Percentiles rank a stretch among this genome's conserved stretches.
These are phyloP conservation scores for Colistium nudipinnis DNA, from an alignment of 2,113 vertebrate species.

Conservation along the genomic window DNA sequence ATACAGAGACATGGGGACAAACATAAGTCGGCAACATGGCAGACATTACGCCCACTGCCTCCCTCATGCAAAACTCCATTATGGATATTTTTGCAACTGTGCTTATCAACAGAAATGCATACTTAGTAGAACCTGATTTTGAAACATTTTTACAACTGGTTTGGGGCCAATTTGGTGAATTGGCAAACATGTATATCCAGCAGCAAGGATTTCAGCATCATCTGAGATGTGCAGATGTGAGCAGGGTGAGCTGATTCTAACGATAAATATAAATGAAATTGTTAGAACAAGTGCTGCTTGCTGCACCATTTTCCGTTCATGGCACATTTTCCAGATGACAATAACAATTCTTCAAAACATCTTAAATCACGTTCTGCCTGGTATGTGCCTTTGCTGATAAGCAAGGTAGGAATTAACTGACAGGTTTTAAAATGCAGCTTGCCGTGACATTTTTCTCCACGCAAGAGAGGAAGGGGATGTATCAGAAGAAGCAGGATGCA, in stretches of 20 bases:
- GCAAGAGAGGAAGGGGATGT: constrained; percentile 4
- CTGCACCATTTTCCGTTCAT: constrained; percentile 47
- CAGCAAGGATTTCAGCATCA: constrained; percentile 42
- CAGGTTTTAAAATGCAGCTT: constrained; percentile 48
- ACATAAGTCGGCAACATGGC: constrained; percentile 60
- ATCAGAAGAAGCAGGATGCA: constrained; percentile 25
- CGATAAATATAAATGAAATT: constrained; percentile 16
- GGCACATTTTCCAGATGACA: constrained; percentile 63
- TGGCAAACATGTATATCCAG: constrained; percentile 52
- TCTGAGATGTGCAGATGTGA: constrained; percentile 6
- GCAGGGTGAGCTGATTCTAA: constrained; percentile 15
- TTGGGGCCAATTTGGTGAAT: constrained; percentile 29
- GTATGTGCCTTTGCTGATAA: constrained; percentile 58
- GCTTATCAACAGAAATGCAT: constrained; percentile 48
- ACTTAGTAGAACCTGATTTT: constrained; percentile 46
- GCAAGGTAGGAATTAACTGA: constrained; percentile 48
- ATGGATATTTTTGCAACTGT: constrained; percentile 31
- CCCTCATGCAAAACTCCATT: constrained; percentile 27
- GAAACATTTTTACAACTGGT: constrained; percentile 39
- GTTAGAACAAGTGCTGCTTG: constrained; percentile 27
- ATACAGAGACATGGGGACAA: constrained; percentile 48
- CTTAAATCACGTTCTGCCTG: constrained; percentile 57
- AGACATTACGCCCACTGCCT: constrained; percentile 53
- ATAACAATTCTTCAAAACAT: constrained; percentile 56
- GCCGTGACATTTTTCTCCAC: constrained; percentile 27